Evolutionary conservation across 2,113 vertebrate genomes (phyloP).

Genomic region (Bufo bufo): DNA sequence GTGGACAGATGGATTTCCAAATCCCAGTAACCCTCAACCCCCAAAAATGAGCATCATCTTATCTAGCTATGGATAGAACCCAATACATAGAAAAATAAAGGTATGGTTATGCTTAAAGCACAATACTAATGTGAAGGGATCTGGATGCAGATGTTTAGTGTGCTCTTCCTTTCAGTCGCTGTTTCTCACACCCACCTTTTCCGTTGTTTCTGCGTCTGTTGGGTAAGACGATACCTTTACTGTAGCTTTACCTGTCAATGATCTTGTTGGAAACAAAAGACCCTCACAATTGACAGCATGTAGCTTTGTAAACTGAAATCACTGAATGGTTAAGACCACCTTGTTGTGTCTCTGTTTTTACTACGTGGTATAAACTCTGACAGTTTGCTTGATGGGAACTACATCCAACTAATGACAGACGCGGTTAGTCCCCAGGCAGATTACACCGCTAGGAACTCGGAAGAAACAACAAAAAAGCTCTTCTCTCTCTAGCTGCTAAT

Average conservation of each 20-base stretch:
- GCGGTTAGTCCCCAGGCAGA: constrained; percentile 29
- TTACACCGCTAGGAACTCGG: not conserved
- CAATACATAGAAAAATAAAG: not conserved
- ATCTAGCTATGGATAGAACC: not conserved
- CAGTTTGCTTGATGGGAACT: constrained; percentile 36
- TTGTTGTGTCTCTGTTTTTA: constrained; percentile 38
- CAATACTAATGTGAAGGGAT: not conserved
- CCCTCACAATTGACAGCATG: constrained; percentile 7
- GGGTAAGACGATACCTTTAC: constrained; percentile 37
- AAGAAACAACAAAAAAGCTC: not conserved
- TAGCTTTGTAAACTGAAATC: constrained; percentile 20
- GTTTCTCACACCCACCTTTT: constrained; percentile 40
- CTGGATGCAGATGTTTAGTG: not conserved
- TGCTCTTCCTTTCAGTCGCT: not conserved
- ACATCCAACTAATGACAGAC: constrained; percentile 43
- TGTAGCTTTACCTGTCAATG: constrained; percentile 38
- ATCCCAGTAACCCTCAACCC: no score
- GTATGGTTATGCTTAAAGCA: not conserved
- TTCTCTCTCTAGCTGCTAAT: not conserved
- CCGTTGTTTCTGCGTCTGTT: constrained; percentile 1
- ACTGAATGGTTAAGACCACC: constrained; percentile 41
- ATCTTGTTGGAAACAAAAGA: constrained; percentile 41
- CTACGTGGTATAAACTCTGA: constrained; percentile 23
- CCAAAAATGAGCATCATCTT: no score
- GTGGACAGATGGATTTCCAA: no score